Conservation (phyloP, 2,797 vertebrate species). For the Remorina albescens region DNA sequence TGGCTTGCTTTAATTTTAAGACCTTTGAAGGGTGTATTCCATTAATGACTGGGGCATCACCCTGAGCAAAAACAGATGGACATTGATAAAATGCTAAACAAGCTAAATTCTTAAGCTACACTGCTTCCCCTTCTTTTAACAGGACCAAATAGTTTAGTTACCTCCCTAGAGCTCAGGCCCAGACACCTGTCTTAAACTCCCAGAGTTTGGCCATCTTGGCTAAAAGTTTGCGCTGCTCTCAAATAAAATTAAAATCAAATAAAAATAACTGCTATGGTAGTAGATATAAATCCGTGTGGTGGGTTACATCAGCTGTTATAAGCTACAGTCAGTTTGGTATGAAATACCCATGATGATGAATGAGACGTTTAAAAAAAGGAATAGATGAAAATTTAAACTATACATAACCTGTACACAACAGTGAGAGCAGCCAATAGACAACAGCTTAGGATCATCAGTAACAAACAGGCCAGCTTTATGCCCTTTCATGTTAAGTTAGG, state of each 20-base stretch:
- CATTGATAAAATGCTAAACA: neutral
- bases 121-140: neutral
- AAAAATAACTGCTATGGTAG: slow-evolving; percentile 3
- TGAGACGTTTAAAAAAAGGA: slow-evolving; percentile 1
- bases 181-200: neutral
- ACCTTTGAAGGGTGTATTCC: neutral
- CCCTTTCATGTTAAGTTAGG: neutral
- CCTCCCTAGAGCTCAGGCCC: too few species aligned
- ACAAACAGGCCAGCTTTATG: slow-evolving; percentile 13
- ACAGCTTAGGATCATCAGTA: neutral
- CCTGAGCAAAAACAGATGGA: too few species aligned
- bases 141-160: too few species aligned
- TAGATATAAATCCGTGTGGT: slow-evolving; percentile 11
- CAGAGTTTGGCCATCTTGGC: too few species aligned
- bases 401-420: slow-evolving; percentile 12
- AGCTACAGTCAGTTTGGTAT: neutral
- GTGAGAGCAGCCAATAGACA: neutral
- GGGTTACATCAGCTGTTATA: slow-evolving; percentile 23
- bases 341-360: slow-evolving; percentile 11
- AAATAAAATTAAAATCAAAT: slow-evolving; percentile 8
- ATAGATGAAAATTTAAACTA: slow-evolving; percentile 1
- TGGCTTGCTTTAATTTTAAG: neutral
- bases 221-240: too few species aligned
- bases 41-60: neutral
- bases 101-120: neutral